Evolutionary conservation across 2,888 invertebrate species (phyloP).

Genomic region (Epirrhoe tristata): DNA sequence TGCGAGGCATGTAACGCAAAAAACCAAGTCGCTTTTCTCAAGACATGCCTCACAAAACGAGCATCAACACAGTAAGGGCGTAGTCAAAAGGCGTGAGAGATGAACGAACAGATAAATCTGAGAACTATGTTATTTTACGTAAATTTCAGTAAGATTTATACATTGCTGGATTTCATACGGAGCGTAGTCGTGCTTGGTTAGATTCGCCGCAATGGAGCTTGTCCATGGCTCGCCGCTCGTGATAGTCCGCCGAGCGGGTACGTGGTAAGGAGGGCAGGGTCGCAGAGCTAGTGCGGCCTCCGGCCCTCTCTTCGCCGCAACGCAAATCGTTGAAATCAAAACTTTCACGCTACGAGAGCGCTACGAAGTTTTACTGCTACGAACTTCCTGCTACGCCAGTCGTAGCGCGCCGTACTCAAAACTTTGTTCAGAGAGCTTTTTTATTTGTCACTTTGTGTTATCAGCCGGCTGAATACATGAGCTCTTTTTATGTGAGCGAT

Average conservation of each 20-base stretch:
- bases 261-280: slow-evolving; percentile 66
- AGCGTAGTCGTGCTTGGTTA: neutral
- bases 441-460: slow-evolving; percentile 83
- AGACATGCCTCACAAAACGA: slow-evolving; percentile 69
- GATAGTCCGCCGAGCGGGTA: slow-evolving; percentile 15
- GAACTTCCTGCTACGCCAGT: slow-evolving; percentile 84
- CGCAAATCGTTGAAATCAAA: slow-evolving; percentile 86
- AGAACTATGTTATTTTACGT: slow-evolving; percentile 49
- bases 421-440: slow-evolving; percentile 83
- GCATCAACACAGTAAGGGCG: slow-evolving; percentile 74
- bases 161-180: slow-evolving; percentile 53
- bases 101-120: slow-evolving; percentile 80
- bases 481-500: slow-evolving; percentile 58
- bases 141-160: slow-evolving; percentile 39
- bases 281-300: slow-evolving; percentile 77
- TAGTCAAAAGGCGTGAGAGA: slow-evolving; percentile 78
- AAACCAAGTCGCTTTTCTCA: slow-evolving; percentile 59
- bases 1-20: slow-evolving; percentile 71
- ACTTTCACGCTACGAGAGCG: slow-evolving; percentile 85
- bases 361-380: slow-evolving; percentile 86
- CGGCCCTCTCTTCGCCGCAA: slow-evolving; percentile 81
- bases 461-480: slow-evolving; percentile 72
- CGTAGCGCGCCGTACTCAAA: slow-evolving; percentile 82
- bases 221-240: slow-evolving; percentile 4
- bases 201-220: slow-evolving; percentile 30